Percentiles rank a stretch among this genome's conserved stretches.
These are phyloP conservation scores for Amblyjoppa fuscipennis DNA, from an alignment of 2,888 invertebrate genomes.

Conservation along the genomic window DNA sequence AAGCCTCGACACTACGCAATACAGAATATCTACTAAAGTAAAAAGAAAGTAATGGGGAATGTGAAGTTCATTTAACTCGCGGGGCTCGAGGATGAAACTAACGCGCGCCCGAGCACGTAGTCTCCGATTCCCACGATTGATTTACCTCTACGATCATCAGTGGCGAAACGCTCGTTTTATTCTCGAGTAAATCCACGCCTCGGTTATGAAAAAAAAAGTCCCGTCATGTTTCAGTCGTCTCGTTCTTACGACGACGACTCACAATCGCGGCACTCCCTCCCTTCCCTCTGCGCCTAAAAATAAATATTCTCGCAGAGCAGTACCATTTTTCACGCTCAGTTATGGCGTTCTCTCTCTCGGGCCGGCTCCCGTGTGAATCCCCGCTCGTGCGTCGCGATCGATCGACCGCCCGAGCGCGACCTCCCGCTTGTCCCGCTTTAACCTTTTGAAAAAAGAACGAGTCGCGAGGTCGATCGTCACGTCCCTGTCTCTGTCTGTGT, in stretches of 20 bases:
- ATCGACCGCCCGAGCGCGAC: neutral
- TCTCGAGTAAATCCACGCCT: slow-evolving; percentile 34
- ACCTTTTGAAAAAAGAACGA: slow-evolving; percentile 31
- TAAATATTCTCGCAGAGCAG: slow-evolving; percentile 18
- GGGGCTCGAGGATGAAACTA: neutral
- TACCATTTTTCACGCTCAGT: slow-evolving; percentile 21
- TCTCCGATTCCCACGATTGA: slow-evolving; percentile 7
- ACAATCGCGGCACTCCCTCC: neutral
- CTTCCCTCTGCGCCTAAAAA: slow-evolving; percentile 15
- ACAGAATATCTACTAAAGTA: neutral
- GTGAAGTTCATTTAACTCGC: slow-evolving; percentile 30
- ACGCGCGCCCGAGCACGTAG: neutral
- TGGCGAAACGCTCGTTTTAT: slow-evolving; percentile 37
- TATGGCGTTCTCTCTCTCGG: neutral
- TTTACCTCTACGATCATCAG: neutral
- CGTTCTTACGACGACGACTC: neutral
- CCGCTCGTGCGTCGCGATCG: neutral
- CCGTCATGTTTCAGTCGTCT: neutral
- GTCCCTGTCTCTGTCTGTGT: neutral
- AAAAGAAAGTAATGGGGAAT: neutral
- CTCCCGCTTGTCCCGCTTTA: neutral
- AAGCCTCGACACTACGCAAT: neutral
- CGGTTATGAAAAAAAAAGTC: slow-evolving; percentile 2
- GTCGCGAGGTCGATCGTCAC: neutral
- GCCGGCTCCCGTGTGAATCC: slow-evolving; percentile 15